These are phyloP conservation scores for Rugalucina vietnamica DNA, from an alignment of 2,888 invertebrate genomes.

Conservation along the genomic window DNA sequence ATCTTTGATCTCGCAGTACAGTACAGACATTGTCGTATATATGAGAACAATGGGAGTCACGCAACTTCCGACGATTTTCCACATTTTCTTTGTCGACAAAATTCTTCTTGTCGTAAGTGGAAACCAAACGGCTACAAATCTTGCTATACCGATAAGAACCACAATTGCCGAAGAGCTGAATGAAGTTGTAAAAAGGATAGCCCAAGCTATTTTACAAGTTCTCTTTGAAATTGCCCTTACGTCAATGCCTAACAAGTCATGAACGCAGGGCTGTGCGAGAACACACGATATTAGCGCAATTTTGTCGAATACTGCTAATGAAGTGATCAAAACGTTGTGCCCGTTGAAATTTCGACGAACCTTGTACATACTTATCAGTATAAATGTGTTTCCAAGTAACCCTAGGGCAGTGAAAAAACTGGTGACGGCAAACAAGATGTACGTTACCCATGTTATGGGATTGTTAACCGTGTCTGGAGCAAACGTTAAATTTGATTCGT, in stretches of 20 bases:
- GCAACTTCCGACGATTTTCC: constrained; percentile 1
- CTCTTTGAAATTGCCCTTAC: constrained; percentile 50
- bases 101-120: constrained; percentile 57
- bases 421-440: no score
- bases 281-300: constrained; percentile 53
- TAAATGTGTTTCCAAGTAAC: constrained; percentile 56
- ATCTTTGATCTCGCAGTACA: constrained; percentile 44
- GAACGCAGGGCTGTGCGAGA: constrained; percentile 62
- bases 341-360: no score
- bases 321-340: constrained; percentile 55
- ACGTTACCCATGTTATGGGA: no score
- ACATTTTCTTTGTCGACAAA: constrained; percentile 44
- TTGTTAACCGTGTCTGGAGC: no score
- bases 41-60: constrained; percentile 25
- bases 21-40: constrained; percentile 59
- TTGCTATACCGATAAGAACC: constrained; percentile 61
- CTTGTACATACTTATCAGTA: constrained; percentile 63
- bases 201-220: constrained; percentile 65
- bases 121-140: constrained; percentile 67
- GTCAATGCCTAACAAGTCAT: constrained; percentile 53
- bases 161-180: constrained; percentile 67
- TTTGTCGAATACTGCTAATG: constrained; percentile 64
- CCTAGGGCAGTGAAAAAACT: no score
- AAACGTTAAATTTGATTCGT: no score
- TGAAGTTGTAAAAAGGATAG: constrained; percentile 53